Conservation (phyloP, 2,888 invertebrate genomes). For the Brenthis daphne region DNA sequence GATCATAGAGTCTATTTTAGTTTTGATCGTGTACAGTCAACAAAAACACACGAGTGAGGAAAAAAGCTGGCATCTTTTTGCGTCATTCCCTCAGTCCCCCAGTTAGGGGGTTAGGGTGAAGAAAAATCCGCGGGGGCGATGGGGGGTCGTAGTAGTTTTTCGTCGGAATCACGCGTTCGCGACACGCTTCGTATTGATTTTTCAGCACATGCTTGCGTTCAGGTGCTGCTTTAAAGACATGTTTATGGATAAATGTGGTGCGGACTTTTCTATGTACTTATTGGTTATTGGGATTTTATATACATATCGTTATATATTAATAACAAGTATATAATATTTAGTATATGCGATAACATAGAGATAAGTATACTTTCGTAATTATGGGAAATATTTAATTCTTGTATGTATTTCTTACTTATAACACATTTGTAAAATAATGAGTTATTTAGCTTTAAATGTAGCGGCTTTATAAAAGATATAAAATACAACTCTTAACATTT, state of each 20-base stretch:
- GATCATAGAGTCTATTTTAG: slow-evolving; percentile 44
- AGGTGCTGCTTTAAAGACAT: slow-evolving; percentile 57
- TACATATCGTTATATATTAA: not conserved
- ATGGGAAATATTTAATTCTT: too few species aligned
- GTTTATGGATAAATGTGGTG: slow-evolving; percentile 32
- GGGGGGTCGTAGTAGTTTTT: slow-evolving; percentile 73
- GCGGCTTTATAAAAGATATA: too few species aligned
- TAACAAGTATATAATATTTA: too few species aligned
- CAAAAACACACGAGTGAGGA: slow-evolving; percentile 72
- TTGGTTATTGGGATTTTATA: not conserved
- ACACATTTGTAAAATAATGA: too few species aligned
- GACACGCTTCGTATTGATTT: slow-evolving; percentile 79
- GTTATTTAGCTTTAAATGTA: too few species aligned
- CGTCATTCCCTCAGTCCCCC: slow-evolving; percentile 67
- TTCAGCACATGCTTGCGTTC: slow-evolving; percentile 70
- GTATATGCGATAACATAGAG: too few species aligned
- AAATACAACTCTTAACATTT: too few species aligned
- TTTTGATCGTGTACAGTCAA: slow-evolving; percentile 54
- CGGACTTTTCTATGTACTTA: slow-evolving; percentile 2
- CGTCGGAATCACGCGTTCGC: slow-evolving; percentile 78
- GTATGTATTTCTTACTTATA: too few species aligned
- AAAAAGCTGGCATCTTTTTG: slow-evolving; percentile 79
- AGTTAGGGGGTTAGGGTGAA: slow-evolving; percentile 69
- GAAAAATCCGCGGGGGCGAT: slow-evolving; percentile 60
- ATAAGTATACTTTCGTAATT: too few species aligned